phyloP scores from a whole-genome alignment of 2,888 invertebrate genomes.

The Hylaea fasciaria region DNA sequence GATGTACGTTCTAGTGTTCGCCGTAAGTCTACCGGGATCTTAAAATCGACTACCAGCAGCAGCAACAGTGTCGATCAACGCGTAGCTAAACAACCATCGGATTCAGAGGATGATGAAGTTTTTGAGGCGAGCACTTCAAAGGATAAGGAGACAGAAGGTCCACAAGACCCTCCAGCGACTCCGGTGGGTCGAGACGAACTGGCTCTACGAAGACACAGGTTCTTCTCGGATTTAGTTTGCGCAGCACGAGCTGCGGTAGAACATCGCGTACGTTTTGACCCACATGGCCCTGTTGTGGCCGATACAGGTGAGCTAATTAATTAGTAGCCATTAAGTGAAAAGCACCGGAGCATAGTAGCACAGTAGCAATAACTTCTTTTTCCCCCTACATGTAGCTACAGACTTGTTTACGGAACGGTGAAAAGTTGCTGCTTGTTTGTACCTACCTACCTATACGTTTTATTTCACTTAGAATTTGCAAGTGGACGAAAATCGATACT shows the following conservation, averaged over 20 bases:
- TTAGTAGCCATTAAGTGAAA: slow-evolving; percentile 21
- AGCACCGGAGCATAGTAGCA: not conserved
- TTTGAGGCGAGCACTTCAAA: slow-evolving; percentile 79
- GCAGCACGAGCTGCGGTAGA: slow-evolving; percentile 89
- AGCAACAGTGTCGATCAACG: slow-evolving; percentile 65
- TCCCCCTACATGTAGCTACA: slow-evolving; percentile 6
- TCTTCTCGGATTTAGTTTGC: slow-evolving; percentile 90
- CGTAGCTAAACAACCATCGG: slow-evolving; percentile 56
- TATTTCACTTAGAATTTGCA: slow-evolving; percentile 4
- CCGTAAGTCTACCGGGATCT: slow-evolving; percentile 78
- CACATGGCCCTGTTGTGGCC: slow-evolving; percentile 88
- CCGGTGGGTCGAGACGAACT: slow-evolving; percentile 92
- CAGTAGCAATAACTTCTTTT: slow-evolving; percentile 11
- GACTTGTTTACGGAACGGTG: too few species aligned
- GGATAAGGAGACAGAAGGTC: slow-evolving; percentile 77
- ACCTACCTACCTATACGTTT: not conserved
- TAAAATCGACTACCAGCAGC: slow-evolving; percentile 75
- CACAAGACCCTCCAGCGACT: slow-evolving; percentile 88
- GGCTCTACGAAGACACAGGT: slow-evolving; percentile 90
- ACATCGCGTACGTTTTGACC: slow-evolving; percentile 91
- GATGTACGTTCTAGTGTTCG: slow-evolving; percentile 67
- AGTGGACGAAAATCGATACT: slow-evolving; percentile 52
- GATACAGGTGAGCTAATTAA: slow-evolving; percentile 78
- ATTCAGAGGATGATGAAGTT: slow-evolving; percentile 86
- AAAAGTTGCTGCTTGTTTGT: not conserved